Percentiles rank a stretch among this genome's conserved stretches.
phyloP scores from a whole-genome alignment of 2,888 invertebrate genomes.

The Zaprionus bogoriensis region DNA sequence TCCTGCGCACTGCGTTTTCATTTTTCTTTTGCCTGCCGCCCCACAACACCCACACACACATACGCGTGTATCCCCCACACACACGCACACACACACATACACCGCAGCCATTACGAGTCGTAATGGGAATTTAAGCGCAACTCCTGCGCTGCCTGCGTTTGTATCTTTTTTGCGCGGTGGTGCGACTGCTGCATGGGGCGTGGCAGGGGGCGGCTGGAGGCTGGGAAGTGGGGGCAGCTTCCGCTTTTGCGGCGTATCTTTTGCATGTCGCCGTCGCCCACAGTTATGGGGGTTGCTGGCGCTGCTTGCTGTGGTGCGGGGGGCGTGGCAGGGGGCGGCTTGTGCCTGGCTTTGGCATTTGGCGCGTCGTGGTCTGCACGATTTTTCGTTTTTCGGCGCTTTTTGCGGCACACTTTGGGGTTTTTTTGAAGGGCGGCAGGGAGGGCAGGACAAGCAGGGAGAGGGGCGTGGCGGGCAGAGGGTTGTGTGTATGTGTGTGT shows the following conservation, averaged over 20 bases:
- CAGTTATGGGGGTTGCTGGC: constrained; percentile 39
- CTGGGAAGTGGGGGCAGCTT: constrained; percentile 45
- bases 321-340: background rate
- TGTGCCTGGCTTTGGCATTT: constrained; percentile 34
- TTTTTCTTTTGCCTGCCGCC: constrained; percentile 56
- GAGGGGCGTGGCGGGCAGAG: background rate
- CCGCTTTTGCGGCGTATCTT: constrained; percentile 75
- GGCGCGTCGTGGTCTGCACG: constrained; percentile 52
- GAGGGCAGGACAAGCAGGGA: background rate
- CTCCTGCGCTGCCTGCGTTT: constrained; percentile 52
- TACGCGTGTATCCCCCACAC: constrained; percentile 19
- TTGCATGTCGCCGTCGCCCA: constrained; percentile 53
- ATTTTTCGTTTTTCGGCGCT: constrained; percentile 55
- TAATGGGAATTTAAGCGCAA: constrained; percentile 79
- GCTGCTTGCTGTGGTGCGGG: constrained; percentile 3
- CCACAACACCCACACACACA: constrained; percentile 18
- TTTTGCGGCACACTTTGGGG: constrained; percentile 50
- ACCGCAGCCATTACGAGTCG: constrained; percentile 76
- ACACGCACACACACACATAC: constrained; percentile 35
- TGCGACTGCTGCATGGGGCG: background rate
- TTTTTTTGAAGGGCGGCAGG: background rate
- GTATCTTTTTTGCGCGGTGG: constrained; percentile 32
- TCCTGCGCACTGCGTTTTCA: constrained; percentile 79
- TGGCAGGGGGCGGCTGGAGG: background rate
- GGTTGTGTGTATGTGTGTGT: too few relatives aligned